Evolutionary conservation across 2,888 invertebrate genomes (phyloP), one percentile per base, ranked within the genome.

Genomic region (Rhogogaster chlorosoma): DNA sequence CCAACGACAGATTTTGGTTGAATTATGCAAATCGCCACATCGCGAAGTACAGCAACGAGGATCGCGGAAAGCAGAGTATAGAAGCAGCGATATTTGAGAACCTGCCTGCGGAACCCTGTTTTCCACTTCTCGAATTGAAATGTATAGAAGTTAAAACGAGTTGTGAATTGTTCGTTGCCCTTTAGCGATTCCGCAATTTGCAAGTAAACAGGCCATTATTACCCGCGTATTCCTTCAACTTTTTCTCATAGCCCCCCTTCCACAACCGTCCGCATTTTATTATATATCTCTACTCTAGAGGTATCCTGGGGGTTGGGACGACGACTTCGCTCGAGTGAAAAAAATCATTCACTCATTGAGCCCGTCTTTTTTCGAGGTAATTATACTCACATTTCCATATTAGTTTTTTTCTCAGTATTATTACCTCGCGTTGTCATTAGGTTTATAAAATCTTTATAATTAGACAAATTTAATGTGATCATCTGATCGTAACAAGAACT

Each of bases 181-280:
- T 92, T 92, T 91, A 91, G 91, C 90, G 87, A 88, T 91, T 87
- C 85, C 87, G 86, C 90, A 91, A 92, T 92, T 92, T 92, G 91
- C 91, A 92, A 91, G 90, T 88, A 91, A 91, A 92, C 90, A 91
- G 89, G 87, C 90, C 90, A 90, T 91, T 90, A 91, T 83, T 83
- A 83, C n/a, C 83, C 57, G 77, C 57, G 77, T 32, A 18, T 73
- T 38, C 29, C 38, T 29, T 32, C 32, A 83, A 64, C 83, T 70
- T 83, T 49, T 83, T 61, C 61, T 42, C 80, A 22, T 80, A 22
- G 38, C 22, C 61, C 36, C 36, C 61, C 38, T 18, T 36, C 80
- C 32, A 57, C 61, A 61, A 18, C 61, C 61, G 3, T 57, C n/a
- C 80, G 61, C 15, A 57, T 80, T 80, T 80, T 61, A 80, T 61